phyloP scores from a whole-genome alignment of 2,888 invertebrate genomes.

The Leuctra nigra region DNA sequence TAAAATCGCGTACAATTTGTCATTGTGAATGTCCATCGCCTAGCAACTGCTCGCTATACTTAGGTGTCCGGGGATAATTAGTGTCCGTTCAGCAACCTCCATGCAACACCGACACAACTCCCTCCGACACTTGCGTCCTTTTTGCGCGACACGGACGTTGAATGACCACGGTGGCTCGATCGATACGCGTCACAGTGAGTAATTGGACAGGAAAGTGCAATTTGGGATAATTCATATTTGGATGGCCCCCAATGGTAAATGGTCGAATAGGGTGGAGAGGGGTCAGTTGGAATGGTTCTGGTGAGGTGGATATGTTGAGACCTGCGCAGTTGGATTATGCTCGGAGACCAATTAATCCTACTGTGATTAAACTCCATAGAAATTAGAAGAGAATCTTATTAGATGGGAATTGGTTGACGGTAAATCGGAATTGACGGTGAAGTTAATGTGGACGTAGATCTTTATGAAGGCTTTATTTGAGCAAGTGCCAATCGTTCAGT shows the following conservation, averaged over 20 bases:
- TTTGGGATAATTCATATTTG: constrained; percentile 29
- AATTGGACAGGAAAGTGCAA: constrained; percentile 29
- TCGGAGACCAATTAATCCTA: no score
- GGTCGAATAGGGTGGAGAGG: constrained; percentile 14
- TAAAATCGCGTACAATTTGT: constrained; percentile 21
- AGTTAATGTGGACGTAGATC: no score
- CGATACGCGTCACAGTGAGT: constrained; percentile 28
- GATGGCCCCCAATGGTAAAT: constrained; percentile 15
- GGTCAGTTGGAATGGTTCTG: neutral
- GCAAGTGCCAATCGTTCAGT: no score
- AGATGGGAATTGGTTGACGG: no score
- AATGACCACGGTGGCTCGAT: constrained; percentile 22
- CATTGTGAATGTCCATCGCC: constrained; percentile 21
- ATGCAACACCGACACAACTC: constrained; percentile 1
- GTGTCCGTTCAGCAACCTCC: neutral
- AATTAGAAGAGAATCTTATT: no score
- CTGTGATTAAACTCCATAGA: no score
- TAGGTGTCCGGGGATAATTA: constrained; percentile 25
- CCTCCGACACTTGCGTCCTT: neutral
- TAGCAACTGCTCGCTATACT: constrained; percentile 19
- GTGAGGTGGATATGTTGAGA: neutral
- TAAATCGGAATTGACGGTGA: no score
- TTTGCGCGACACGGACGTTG: neutral
- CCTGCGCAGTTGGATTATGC: no score
- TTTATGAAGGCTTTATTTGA: no score